Evolutionary conservation across 2,113 vertebrate species (phyloP).

Genomic region (Petrocephalus microphthalmus): DNA sequence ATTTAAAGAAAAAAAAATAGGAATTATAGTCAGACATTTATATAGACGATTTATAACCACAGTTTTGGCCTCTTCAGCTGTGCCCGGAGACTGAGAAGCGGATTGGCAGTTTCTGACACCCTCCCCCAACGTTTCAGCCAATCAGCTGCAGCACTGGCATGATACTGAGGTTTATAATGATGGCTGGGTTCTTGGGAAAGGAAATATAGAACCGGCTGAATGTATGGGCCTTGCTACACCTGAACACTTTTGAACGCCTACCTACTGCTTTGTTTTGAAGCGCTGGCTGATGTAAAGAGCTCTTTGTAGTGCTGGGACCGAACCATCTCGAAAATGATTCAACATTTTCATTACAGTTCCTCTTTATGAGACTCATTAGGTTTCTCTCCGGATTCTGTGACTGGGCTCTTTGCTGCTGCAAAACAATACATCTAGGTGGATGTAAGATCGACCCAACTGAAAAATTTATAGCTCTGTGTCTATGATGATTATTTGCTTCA

Average conservation of each 20-base stretch:
- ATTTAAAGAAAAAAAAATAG: not conserved
- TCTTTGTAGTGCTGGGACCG: not conserved
- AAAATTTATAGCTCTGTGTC: not conserved
- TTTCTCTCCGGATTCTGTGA: not conserved
- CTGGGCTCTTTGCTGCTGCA: not conserved
- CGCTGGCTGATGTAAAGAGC: not conserved
- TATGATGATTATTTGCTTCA: not conserved
- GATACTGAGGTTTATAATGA: not conserved
- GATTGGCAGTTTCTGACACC: not conserved
- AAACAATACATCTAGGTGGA: not conserved
- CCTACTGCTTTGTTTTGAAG: not conserved
- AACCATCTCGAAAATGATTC: not conserved
- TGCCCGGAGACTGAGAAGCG: not conserved
- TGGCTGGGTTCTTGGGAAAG: not conserved
- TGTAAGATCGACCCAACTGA: not conserved
- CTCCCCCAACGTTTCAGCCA: not conserved
- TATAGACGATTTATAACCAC: not conserved
- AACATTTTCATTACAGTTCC: not conserved
- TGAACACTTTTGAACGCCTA: not conserved
- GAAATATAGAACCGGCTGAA: not conserved
- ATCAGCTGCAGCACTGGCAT: not conserved
- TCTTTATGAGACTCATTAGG: not conserved
- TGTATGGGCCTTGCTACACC: not conserved
- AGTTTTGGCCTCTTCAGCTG: not conserved
- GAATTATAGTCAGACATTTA: not conserved